phyloP scores from a whole-genome alignment of 2,888 invertebrate species.

The Noctua janthe region DNA sequence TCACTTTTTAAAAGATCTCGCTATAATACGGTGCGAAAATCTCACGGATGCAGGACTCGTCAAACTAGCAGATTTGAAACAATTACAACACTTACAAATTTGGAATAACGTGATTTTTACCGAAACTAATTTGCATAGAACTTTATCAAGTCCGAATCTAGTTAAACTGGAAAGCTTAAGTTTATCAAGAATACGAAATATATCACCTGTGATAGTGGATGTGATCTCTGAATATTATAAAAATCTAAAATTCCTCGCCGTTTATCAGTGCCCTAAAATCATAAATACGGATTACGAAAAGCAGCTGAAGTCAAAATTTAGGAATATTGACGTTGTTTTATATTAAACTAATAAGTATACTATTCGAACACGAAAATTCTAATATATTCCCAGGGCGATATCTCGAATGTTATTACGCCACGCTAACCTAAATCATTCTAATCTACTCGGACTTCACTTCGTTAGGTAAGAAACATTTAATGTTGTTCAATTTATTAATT shows the following conservation, averaged over 20 bases:
- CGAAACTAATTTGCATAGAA: constrained; percentile 77
- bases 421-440: not conserved
- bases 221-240: constrained; percentile 85
- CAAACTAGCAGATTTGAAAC: constrained; percentile 74
- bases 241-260: constrained; percentile 83
- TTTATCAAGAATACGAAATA: constrained; percentile 83
- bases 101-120: constrained; percentile 86
- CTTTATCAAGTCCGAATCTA: constrained; percentile 78
- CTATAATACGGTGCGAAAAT: constrained; percentile 84
- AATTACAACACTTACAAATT: constrained; percentile 81
- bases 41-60: constrained; percentile 83
- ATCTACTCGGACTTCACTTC: not conserved
- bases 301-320: constrained; percentile 84
- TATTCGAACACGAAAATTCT: not conserved
- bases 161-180: constrained; percentile 81
- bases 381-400: not conserved
- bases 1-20: constrained; percentile 79
- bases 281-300: constrained; percentile 84
- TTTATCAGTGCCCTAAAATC: constrained; percentile 86
- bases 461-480: not conserved
- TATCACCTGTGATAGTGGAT: constrained; percentile 83
- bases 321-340: constrained; percentile 85
- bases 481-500: not conserved
- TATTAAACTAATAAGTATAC: constrained; percentile 62
- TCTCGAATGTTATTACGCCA: not conserved